These are phyloP conservation scores for Alosa sapidissima DNA, from an alignment of 2,797 vertebrate genomes.

Conservation along the genomic window DNA sequence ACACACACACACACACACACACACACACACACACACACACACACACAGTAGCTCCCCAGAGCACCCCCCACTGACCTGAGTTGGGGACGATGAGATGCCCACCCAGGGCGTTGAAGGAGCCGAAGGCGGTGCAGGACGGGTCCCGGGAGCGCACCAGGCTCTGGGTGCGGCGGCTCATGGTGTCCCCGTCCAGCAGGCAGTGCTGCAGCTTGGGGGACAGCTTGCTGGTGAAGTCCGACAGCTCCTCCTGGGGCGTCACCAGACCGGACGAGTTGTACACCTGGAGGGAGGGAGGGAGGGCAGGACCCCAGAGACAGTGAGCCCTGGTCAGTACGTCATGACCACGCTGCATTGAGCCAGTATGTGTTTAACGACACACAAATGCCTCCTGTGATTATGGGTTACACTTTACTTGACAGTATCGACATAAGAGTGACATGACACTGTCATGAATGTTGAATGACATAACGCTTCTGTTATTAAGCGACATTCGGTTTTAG, in stretches of 20 bases:
- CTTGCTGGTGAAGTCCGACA: constrained; percentile 89
- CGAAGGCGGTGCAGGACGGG: constrained; percentile 89
- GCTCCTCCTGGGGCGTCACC: constrained; percentile 92
- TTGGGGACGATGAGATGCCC: constrained; percentile 94
- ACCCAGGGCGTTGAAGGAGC: constrained; percentile 94
- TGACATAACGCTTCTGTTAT: too few species aligned
- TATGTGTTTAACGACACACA: too few species aligned
- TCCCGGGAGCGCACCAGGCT: constrained; percentile 90
- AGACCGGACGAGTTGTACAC: constrained; percentile 92
- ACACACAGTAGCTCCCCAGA: background rate
- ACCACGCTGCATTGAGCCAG: background rate
- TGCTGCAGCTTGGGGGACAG: constrained; percentile 92
- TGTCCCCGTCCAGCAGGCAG: constrained; percentile 87
- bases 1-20: background rate
- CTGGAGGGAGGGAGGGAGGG: background rate
- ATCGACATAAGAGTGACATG: too few species aligned
- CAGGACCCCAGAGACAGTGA: background rate
- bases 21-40: constrained; percentile 19
- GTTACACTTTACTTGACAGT: too few species aligned
- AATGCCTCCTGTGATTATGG: too few species aligned
- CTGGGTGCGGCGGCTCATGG: constrained; percentile 88
- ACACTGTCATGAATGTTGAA: too few species aligned
- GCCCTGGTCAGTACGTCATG: background rate
- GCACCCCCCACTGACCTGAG: constrained; percentile 78
- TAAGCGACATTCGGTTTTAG: too few species aligned